phyloP scores from a whole-genome alignment of 1,140 invertebrate genomes.

The Amyelois transitella region DNA sequence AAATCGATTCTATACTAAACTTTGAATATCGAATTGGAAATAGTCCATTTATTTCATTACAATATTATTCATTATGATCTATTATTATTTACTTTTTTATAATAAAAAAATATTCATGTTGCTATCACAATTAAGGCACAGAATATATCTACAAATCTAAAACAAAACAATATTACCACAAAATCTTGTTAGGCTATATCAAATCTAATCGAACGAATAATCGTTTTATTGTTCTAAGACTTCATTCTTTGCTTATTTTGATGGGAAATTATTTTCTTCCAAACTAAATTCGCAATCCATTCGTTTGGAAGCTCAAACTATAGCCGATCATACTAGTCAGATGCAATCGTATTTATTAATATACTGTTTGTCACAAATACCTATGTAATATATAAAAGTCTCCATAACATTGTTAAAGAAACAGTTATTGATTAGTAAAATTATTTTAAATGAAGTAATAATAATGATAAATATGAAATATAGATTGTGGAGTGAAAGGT shows the following conservation, averaged over 20 bases:
- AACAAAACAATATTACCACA: neutral
- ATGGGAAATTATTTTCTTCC: neutral
- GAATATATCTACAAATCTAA: neutral
- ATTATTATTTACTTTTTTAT: too few species aligned
- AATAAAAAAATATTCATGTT: too few species aligned
- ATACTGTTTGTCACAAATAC: slow-evolving; percentile 8
- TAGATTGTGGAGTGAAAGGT: slow-evolving; percentile 13
- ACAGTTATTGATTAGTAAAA: slow-evolving; percentile 22
- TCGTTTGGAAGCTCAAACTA: slow-evolving; percentile 10
- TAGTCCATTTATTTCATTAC: too few species aligned
- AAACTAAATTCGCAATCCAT: neutral
- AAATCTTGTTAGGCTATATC: neutral
- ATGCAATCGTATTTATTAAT: slow-evolving; percentile 8
- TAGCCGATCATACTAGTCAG: slow-evolving; percentile 15
- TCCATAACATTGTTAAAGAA: slow-evolving; percentile 13
- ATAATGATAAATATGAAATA: slow-evolving; percentile 12
- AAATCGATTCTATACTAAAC: too few species aligned
- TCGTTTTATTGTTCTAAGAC: neutral
- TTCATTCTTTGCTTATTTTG: neutral
- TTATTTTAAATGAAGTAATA: slow-evolving; percentile 15
- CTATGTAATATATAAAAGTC: slow-evolving; percentile 14
- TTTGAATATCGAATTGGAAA: too few species aligned
- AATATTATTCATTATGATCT: too few species aligned
- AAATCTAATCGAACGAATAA: neutral
- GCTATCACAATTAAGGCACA: neutral